Conservation (phyloP, 2,113 vertebrate genomes). For the Helogale parvula region DNA sequence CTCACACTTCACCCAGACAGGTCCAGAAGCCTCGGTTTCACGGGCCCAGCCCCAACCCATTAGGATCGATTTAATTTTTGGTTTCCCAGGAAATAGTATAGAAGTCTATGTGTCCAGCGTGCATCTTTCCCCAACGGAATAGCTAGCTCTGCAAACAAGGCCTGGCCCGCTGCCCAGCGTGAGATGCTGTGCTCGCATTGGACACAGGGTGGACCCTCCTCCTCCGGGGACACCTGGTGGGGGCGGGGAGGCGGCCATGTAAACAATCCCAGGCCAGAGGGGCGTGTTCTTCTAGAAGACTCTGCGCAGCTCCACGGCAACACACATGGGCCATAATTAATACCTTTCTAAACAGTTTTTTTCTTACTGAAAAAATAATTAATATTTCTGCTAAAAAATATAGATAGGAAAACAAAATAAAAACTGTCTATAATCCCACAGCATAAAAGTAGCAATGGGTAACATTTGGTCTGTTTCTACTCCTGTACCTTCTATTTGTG, state of each 20-base stretch:
- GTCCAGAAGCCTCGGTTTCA: background rate
- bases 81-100: slow-evolving; percentile 15
- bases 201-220: background rate
- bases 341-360: background rate
- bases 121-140: background rate
- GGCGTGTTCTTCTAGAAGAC: background rate
- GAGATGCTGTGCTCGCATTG: background rate
- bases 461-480: background rate
- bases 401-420: background rate
- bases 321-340: background rate
- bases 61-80: background rate
- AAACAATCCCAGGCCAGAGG: background rate
- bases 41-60: background rate
- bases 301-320: background rate
- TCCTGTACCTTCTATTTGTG: background rate
- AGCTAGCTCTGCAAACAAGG: background rate
- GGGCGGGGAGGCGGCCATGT: background rate
- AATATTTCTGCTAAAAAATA: background rate
- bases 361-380: slow-evolving; percentile 23
- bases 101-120: background rate
- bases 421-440: background rate
- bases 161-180: background rate
- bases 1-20: background rate
- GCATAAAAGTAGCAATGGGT: background rate
- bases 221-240: background rate